Base-by-base conservation (phyloP, 2,113 vertebrate species). In the Illadopsis cleaveri region DNA sequence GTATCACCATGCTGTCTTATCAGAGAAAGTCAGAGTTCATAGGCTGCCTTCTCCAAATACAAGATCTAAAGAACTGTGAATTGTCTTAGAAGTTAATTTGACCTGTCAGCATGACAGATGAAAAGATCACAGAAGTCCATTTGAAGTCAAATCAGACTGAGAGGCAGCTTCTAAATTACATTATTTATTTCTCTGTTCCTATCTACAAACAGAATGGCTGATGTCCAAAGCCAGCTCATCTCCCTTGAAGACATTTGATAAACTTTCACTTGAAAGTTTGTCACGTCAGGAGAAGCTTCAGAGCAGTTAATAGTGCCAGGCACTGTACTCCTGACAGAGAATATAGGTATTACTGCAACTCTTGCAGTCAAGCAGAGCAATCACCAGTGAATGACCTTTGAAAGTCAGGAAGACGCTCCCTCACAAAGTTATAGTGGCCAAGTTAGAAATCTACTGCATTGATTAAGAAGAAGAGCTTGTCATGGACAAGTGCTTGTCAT, bases 141-240 rank as follows among this genome's bases (percentile, higher is more conserved):
- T 4, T 72, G 78, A 91, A 84, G 48, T 27, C 61, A 91, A 87
- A 87, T 15, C 73, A 91, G 69, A 93, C 10, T 15, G 22, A 91
- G 65, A 89, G 27, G 11, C 35, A 94, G 87, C 35, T 58, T 82
- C 7, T 15, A 82, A 72, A 27, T 69, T 64, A 56, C 57, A 90
- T 91, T 82, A 87, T 85, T 87, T 60, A 92, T 82, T 94, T 83
- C 56, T 89, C 45, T 66, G 19, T 60, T 76, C 28, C 40, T 53
- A 28, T 53, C 70, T 85, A 90, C 82, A 94, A 87, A 93, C 40
- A 90, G 90, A 96, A 87, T 76, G 47, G 56, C 20, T 72, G 53
- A 95, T 82, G 21, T 33, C 38, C 35, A 84, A 89, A 84, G 21
- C 16, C 5, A 1, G 9, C 27, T 85, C 68, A 48, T 84, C 35